Evolutionary conservation across 2,113 vertebrate species (phyloP).

Genomic region (Plotosus lineatus): DNA sequence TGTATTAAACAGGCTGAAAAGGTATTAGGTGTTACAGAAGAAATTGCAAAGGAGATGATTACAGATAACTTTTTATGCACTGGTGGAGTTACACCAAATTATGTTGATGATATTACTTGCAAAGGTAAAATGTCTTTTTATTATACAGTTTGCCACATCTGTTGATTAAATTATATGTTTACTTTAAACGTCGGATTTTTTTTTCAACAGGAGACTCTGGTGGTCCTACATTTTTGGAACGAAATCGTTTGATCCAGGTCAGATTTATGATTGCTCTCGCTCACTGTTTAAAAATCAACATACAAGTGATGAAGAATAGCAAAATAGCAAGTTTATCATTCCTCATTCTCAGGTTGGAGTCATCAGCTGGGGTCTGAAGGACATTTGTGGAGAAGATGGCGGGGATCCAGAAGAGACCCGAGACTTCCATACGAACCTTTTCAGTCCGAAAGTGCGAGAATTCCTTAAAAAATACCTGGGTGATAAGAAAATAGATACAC

Average conservation of each 20-base stretch:
- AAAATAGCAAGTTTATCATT: not conserved
- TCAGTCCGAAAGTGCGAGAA: conserved; percentile 1
- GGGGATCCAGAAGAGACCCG: not conserved
- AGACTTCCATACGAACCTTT: conserved; percentile 34
- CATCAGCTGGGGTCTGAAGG: conserved; percentile 35
- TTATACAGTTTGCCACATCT: not conserved
- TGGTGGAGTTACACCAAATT: not conserved
- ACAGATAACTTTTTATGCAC: conserved; percentile 7
- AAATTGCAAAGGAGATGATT: not conserved
- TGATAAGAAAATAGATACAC: not conserved
- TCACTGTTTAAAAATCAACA: not conserved
- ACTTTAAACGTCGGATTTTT: not conserved
- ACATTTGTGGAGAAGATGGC: not conserved
- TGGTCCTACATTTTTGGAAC: conserved; percentile 26
- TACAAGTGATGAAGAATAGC: not conserved
- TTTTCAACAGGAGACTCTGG: conserved; percentile 35
- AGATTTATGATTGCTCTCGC: not conserved
- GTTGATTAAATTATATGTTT: not conserved
- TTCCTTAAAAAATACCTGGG: conserved; percentile 19
- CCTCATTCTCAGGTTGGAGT: conserved; percentile 26
- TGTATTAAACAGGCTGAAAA: not conserved
- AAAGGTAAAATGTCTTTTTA: not conserved
- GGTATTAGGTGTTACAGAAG: not conserved
- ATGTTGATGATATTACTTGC: conserved; percentile 1
- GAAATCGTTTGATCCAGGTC: conserved; percentile 32